Base-by-base conservation (phyloP, 2,113 vertebrate genomes). In the Percina caprodes region DNA sequence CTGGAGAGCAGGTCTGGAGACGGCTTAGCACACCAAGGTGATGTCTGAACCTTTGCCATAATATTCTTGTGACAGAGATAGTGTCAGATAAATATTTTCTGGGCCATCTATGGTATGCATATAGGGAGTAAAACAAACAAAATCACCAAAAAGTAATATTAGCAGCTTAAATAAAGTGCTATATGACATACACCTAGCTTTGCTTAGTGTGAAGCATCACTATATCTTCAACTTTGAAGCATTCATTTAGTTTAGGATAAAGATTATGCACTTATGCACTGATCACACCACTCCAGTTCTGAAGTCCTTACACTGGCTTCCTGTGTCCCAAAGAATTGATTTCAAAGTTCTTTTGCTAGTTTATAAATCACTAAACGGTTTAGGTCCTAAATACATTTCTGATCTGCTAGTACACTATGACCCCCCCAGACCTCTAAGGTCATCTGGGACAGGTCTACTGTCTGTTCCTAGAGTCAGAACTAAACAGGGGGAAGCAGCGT, bases 11-110 rank as follows among this genome's bases (percentile, higher is more conserved):
- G 78, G 78, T 48, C 49, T 70, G 39, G 74, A 77, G 65, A 7
- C 69, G 59, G 56, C 56, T n/a, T 81, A 92, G 84, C 92, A 94
- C 45, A 23, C 48, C 83, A 94, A 61, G 3, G 0, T 67, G 80
- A 93, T n/a, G 33, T 82, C 24, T 51, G 90, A 88, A 2, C 92
- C 93, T 60, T 83, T n/a, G 0, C 3, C 42, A 69, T 88, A 79
- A 42, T 70, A 12, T 42, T 61, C 24, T 55, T 61, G 19, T 55
- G 24, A 19, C 5, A 83, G 88, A 9, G 18, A 77, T 26, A 71
- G 45, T 23, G 9, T 58, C 52, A 90, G 3, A 5, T 3, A 11
- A 3, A 48, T 33, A n/a, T 48, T 49, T 6, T 60, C 70, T 49
- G 70, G 70, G 4, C 70, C 55, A 2, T 60, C 70, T 49, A 7